phyloP scores from a whole-genome alignment of 1,140 invertebrate species.

The Zaprionus ghesquierei region DNA sequence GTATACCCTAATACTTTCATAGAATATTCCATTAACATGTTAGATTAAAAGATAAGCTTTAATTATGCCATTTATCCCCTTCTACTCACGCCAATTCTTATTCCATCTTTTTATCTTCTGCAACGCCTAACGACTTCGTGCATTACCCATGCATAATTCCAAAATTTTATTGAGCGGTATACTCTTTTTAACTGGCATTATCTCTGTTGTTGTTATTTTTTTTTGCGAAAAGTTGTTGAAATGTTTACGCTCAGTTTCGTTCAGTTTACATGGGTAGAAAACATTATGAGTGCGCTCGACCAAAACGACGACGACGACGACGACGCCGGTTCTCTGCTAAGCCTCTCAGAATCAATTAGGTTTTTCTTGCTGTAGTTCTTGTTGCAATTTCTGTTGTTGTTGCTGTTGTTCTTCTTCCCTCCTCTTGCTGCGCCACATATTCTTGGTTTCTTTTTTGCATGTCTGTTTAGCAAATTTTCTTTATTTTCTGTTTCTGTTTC shows the following conservation, averaged over 20 bases:
- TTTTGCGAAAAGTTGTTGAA: constrained; percentile 56
- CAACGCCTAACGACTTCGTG: background rate
- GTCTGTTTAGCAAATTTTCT: constrained; percentile 42
- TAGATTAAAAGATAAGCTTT: too few relatives aligned
- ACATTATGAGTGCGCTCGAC: constrained; percentile 48
- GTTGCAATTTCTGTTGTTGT: background rate
- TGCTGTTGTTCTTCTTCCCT: constrained; percentile 1
- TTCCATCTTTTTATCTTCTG: background rate
- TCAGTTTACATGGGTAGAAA: constrained; percentile 63
- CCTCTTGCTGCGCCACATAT: constrained; percentile 33
- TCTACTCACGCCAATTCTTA: too few relatives aligned
- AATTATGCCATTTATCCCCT: background rate
- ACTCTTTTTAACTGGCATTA: constrained; percentile 25
- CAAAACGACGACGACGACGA: constrained; percentile 59
- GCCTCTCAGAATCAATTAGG: constrained; percentile 70
- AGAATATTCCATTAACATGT: too few relatives aligned
- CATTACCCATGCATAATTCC: constrained; percentile 6
- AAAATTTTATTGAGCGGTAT: constrained; percentile 3
- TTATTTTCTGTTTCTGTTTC: too few relatives aligned
- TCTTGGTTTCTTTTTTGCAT: constrained; percentile 6
- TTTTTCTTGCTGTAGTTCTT: constrained; percentile 11
- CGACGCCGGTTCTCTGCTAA: constrained; percentile 62
- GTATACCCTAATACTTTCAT: too few relatives aligned
- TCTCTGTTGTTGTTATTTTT: constrained; percentile 4
- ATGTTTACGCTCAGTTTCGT: constrained; percentile 76